Conservation (phyloP, 2,888 invertebrate species). For the Eupsilia transversa region DNA sequence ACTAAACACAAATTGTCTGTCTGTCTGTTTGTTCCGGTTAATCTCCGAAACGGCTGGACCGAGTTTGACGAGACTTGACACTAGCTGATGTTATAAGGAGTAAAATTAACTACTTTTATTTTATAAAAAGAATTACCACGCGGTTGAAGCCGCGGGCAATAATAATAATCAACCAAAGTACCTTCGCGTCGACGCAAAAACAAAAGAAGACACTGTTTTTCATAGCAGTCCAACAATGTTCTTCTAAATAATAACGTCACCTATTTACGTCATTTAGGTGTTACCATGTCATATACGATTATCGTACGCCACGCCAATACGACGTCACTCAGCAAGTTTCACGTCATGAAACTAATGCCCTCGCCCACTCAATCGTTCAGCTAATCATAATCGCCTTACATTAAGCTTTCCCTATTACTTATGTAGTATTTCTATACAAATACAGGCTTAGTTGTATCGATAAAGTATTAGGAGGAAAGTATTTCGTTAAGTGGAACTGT, state of each 20-base stretch:
- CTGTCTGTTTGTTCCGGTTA: no score
- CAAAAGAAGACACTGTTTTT: no score
- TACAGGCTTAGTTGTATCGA: slow-evolving; percentile 1
- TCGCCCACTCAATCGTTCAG: slow-evolving; percentile 21
- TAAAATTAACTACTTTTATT: no score
- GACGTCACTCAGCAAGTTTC: slow-evolving; percentile 15
- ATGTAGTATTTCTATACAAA: slow-evolving; percentile 24
- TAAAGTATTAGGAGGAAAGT: background rate
- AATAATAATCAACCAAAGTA: background rate
- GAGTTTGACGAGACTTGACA: no score
- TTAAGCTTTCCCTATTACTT: slow-evolving; percentile 34
- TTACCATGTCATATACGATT: background rate
- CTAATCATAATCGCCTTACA: slow-evolving; percentile 46
- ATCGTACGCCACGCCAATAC: background rate
- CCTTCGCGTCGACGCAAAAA: background rate
- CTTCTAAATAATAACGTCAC: background rate
- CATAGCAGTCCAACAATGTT: background rate
- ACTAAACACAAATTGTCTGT: no score
- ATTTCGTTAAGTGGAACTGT: background rate
- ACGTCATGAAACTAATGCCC: background rate
- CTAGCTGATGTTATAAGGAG: no score
- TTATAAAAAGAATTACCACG: no score
- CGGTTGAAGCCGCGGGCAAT: no score
- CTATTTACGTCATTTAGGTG: background rate
- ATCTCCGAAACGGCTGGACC: no score